Percentiles rank a stretch among this genome's conserved stretches.
Evolutionary conservation across 2,113 vertebrate species (phyloP).

Genomic region (Dromaius novaehollandiae): DNA sequence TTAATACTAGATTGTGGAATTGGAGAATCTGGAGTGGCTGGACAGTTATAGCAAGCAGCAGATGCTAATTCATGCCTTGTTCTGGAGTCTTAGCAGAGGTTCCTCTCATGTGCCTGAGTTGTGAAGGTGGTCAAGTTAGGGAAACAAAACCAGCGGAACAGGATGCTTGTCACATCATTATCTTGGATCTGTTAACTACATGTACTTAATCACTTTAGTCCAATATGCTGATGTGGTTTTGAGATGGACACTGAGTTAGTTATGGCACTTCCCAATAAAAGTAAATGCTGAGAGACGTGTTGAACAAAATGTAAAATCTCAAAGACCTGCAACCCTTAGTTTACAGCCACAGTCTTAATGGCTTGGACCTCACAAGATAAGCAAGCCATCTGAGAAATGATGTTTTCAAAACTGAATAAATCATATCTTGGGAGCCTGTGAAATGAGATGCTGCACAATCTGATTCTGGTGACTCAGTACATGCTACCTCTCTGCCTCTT

Average conservation of each 20-base stretch:
- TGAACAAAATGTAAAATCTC: not conserved
- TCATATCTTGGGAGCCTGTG: not conserved
- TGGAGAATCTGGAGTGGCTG: not conserved
- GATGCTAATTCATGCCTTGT: not conserved
- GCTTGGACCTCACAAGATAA: not conserved
- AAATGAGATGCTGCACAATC: not conserved
- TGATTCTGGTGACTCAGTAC: not conserved
- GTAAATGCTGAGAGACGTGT: not conserved
- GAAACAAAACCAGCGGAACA: rapidly evolving
- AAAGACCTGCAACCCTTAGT: not conserved
- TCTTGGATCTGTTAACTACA: no score
- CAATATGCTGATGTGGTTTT: no score
- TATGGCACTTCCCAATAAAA: not conserved
- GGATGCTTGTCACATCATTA: no score
- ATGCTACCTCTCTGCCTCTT: not conserved
- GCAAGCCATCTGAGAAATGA: not conserved
- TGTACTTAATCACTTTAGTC: no score
- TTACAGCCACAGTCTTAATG: not conserved
- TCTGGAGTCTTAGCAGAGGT: not conserved
- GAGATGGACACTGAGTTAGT: no score
- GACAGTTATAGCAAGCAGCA: not conserved
- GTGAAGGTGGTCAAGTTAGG: not conserved
- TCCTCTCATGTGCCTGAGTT: not conserved
- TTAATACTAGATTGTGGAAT: not conserved
- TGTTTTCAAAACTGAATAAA: not conserved